Evolutionary conservation across 2,888 invertebrate species (phyloP).

Genomic region (Ophraella communa): DNA sequence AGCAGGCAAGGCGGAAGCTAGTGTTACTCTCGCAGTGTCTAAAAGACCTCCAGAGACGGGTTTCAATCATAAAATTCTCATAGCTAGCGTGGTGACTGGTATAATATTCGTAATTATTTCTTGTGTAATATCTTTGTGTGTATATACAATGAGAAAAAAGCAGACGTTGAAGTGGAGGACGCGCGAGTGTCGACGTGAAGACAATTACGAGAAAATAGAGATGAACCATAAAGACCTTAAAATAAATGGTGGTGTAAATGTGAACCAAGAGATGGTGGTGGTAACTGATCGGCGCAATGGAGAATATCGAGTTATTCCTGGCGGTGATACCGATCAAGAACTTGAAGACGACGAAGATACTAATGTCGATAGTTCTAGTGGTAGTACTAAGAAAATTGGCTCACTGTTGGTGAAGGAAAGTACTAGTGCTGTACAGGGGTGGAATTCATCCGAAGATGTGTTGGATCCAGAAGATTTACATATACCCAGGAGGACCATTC

Average conservation of each 20-base stretch:
- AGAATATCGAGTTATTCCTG: slow-evolving; percentile 75
- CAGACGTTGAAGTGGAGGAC: slow-evolving; percentile 65
- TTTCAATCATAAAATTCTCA: slow-evolving; percentile 67
- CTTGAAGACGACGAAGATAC: slow-evolving; percentile 67
- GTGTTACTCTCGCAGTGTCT: slow-evolving; percentile 74
- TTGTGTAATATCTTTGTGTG: slow-evolving; percentile 71
- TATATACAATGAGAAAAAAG: slow-evolving; percentile 67
- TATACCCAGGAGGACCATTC: slow-evolving; percentile 65
- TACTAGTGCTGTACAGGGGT: slow-evolving; percentile 40
- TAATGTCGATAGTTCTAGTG: slow-evolving; percentile 46
- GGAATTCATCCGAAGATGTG: slow-evolving; percentile 50
- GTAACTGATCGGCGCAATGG: slow-evolving; percentile 66
- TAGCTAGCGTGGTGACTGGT: slow-evolving; percentile 75
- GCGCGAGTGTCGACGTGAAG: slow-evolving; percentile 60
- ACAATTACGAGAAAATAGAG: slow-evolving; percentile 82
- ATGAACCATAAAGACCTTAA: slow-evolving; percentile 66
- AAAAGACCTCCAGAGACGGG: slow-evolving; percentile 68
- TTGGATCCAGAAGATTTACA: slow-evolving; percentile 57
- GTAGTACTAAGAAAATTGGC: slow-evolving; percentile 44
- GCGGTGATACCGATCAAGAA: slow-evolving; percentile 66
- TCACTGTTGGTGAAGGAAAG: slow-evolving; percentile 54
- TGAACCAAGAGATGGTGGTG: slow-evolving; percentile 48
- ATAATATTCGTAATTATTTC: slow-evolving; percentile 69
- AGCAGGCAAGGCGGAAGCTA: slow-evolving; percentile 78
- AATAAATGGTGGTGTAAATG: slow-evolving; percentile 45